phyloP scores from a whole-genome alignment of 2,797 vertebrate genomes.

The Lepus oiostolus region DNA sequence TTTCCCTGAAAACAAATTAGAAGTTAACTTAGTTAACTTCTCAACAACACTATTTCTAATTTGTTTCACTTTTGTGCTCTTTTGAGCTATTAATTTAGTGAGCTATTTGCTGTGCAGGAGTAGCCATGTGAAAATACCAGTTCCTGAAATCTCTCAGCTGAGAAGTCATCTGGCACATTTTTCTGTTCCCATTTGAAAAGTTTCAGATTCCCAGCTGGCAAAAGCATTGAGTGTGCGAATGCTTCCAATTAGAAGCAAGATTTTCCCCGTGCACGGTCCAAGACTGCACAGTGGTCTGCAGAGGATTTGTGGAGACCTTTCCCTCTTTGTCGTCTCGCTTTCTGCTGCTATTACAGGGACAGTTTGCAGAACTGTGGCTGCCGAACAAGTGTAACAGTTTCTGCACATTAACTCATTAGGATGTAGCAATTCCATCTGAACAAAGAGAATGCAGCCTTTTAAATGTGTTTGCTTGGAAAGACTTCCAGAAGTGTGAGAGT shows the following conservation, averaged over 20 bases:
- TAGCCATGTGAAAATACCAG: slow-evolving; percentile 14
- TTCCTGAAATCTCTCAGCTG: background rate
- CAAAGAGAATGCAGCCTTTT: slow-evolving; percentile 20
- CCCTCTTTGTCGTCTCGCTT: slow-evolving; percentile 48
- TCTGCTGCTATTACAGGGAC: slow-evolving; percentile 13
- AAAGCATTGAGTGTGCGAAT: slow-evolving; percentile 63
- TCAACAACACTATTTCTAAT: background rate
- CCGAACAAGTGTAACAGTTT: slow-evolving; percentile 39
- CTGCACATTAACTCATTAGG: slow-evolving; percentile 20
- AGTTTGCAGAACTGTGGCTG: slow-evolving; percentile 59
- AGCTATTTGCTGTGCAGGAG: background rate
- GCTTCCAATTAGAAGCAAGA: slow-evolving; percentile 73
- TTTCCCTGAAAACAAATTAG: background rate
- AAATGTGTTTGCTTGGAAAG: slow-evolving; percentile 64
- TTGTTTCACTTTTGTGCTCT: slow-evolving; percentile 30
- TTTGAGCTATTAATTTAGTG: background rate
- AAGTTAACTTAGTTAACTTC: slow-evolving; percentile 49
- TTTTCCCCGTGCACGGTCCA: background rate
- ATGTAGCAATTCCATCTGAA: slow-evolving; percentile 36
- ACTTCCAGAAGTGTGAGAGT: slow-evolving; percentile 64
- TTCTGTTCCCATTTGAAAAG: slow-evolving; percentile 69
- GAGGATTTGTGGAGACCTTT: slow-evolving; percentile 4
- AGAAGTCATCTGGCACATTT: slow-evolving; percentile 60
- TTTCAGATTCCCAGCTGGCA: slow-evolving; percentile 71
- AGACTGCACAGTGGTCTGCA: background rate